These are phyloP conservation scores for Addax nasomaculatus DNA, from an alignment of 2,113 vertebrate genomes.

Conservation along the genomic window DNA sequence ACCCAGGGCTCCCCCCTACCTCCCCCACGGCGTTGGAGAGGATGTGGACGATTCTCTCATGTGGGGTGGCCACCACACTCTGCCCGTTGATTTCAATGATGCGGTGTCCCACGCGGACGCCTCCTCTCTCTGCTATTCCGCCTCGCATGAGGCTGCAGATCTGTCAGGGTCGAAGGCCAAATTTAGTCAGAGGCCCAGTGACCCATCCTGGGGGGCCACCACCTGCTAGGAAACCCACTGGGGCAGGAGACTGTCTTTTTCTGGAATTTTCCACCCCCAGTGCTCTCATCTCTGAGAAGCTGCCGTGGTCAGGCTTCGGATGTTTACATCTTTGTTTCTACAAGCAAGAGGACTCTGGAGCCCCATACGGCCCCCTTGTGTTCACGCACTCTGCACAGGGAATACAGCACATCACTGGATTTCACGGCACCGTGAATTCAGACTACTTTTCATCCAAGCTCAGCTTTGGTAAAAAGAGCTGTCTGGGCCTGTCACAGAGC, in stretches of 20 bases:
- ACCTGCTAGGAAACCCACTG: accelerated
- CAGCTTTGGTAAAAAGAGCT: neutral
- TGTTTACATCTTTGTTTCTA: neutral
- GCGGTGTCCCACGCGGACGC: slow-evolving; percentile 96
- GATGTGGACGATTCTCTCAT: slow-evolving; percentile 97
- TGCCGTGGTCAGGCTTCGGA: neutral
- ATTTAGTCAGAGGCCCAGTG: neutral
- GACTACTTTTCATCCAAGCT: neutral
- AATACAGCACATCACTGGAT: accelerated
- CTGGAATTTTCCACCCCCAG: neutral
- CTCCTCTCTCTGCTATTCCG: slow-evolving; percentile 95
- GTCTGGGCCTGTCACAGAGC: neutral
- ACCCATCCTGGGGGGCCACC: accelerated
- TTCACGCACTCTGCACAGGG: neutral
- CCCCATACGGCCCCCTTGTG: accelerated
- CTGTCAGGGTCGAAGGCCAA: slow-evolving; percentile 72
- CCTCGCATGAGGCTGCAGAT: slow-evolving; percentile 99
- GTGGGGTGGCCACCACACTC: slow-evolving; percentile 96
- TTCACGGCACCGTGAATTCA: accelerated
- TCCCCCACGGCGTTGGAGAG: slow-evolving; percentile 96
- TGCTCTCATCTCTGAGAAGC: neutral
- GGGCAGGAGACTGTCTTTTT: neutral
- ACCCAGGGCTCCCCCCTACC: slow-evolving; percentile 78
- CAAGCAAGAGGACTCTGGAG: neutral
- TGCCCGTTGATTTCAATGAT: slow-evolving; percentile 98